Evolutionary conservation across 2,888 invertebrate genomes (phyloP).

Genomic region (Brachyopa scutellaris): DNA sequence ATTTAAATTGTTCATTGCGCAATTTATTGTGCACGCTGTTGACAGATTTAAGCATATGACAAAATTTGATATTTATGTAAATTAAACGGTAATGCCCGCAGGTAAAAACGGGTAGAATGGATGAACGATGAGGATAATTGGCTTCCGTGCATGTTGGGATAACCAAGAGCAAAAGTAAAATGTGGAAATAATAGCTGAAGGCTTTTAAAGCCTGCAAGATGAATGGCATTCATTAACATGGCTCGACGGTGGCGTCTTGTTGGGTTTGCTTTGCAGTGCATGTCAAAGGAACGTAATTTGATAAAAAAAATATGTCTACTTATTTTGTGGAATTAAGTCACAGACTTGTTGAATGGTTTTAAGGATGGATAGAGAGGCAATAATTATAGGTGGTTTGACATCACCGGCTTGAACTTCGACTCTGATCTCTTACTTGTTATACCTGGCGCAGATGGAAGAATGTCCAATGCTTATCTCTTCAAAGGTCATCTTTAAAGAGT

Average conservation of each 20-base stretch:
- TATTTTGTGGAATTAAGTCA: background rate
- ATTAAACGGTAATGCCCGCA: constrained; percentile 63
- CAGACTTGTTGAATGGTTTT: no score
- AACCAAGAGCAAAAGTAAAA: constrained; percentile 26
- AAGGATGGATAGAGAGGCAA: no score
- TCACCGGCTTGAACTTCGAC: no score
- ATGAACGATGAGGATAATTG: constrained; percentile 59
- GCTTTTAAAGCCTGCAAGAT: constrained; percentile 52
- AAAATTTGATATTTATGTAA: constrained; percentile 72
- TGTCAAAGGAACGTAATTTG: constrained; percentile 18
- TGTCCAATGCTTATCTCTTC: no score
- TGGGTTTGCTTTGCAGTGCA: background rate
- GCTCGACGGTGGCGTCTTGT: constrained; percentile 41
- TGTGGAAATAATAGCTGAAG: constrained; percentile 56
- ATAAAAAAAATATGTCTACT: background rate
- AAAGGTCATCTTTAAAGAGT: no score
- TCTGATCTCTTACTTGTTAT: no score
- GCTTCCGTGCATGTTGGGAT: constrained; percentile 41
- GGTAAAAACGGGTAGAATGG: constrained; percentile 34
- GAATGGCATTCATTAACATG: constrained; percentile 56
- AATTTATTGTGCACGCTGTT: constrained; percentile 70
- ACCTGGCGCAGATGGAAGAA: no score
- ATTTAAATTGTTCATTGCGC: constrained; percentile 67
- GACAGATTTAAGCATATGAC: constrained; percentile 72
- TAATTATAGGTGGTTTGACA: no score